Conservation (phyloP, 2,113 vertebrate species). For the Neoarius graeffei region DNA sequence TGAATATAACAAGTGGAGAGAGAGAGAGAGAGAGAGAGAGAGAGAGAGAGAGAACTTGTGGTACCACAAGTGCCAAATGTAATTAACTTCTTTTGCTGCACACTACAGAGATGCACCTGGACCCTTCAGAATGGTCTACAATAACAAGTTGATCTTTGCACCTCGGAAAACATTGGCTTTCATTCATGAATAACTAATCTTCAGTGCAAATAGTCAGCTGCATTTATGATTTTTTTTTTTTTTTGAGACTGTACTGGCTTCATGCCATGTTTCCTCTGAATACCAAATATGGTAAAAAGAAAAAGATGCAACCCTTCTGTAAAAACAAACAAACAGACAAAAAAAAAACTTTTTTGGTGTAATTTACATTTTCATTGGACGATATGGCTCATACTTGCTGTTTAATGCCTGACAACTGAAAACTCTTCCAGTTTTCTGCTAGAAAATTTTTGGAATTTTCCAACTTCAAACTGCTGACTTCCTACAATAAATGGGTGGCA, state of each 20-base stretch:
- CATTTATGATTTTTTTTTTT: neutral
- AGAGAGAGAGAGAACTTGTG: neutral
- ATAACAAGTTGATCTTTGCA: neutral
- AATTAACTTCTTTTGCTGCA: conserved; percentile 14
- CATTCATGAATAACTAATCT: neutral
- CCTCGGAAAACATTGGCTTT: neutral
- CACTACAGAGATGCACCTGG: neutral
- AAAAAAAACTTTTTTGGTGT: no score
- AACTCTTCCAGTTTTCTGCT: neutral
- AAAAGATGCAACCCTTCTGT: neutral
- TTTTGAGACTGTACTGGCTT: neutral
- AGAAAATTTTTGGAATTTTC: neutral
- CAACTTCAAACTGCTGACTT: neutral
- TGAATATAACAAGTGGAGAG: neutral
- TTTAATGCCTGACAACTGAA: neutral
- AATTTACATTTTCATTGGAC: neutral
- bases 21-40: neutral
- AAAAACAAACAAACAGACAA: no score
- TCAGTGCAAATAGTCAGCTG: neutral
- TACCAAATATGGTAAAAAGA: no score
- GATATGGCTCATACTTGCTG: neutral
- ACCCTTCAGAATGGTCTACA: neutral
- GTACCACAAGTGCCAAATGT: neutral
- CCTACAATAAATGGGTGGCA: neutral
- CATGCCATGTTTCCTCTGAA: neutral